Base-by-base conservation (phyloP, 1,140 invertebrate genomes). In the Ceratosolen fusciceps region DNA sequence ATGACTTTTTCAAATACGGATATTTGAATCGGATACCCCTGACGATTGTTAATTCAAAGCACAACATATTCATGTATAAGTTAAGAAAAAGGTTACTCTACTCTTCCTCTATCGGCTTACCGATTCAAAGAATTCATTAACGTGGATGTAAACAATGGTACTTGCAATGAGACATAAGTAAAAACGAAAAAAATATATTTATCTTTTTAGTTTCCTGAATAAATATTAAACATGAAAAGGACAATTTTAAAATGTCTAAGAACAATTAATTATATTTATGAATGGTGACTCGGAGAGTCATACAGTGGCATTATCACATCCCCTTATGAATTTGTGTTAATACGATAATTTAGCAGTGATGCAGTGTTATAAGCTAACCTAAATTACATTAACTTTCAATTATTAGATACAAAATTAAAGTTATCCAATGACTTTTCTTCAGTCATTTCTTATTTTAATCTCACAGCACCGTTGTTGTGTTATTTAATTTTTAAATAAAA, bases 251-350 rank as follows among this genome's bases (percentile, higher is more conserved):
- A 67, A 39, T n/a, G 19, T 39, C 2, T 67, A 39, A 67, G n/a
- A 39, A 37, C 19, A 31, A 37, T 21, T 1, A 54, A 54, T 54
- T 7, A 43, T 7, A 7, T 5, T 43, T 12, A 43, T 43, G 12
- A 54, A 21, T 54, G n/a, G n/a, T 24, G n/a, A 3, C 21, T 9
- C 37, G 12, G 19, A 34, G 10, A 7, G 21, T 29, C 21, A 4
- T 31, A 14, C 1, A 76, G 43, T 67, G n/a, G 16, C 29, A 31
- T 26, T 12, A 47, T 71, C 16, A 49, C 67, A 77, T 73, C 39
- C 60, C 43, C 68, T 72, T 73, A 73, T 65, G 84, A 86, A 85
- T 84, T 76, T 71, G 87, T 88, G 87, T 88, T 88, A 88, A 87
- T 86, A 84, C 70, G 81, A 86, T 85, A 43, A 70, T 70, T 56